Evolutionary conservation across 2,113 vertebrate genomes (phyloP).

Genomic region (Aramus guarauna): DNA sequence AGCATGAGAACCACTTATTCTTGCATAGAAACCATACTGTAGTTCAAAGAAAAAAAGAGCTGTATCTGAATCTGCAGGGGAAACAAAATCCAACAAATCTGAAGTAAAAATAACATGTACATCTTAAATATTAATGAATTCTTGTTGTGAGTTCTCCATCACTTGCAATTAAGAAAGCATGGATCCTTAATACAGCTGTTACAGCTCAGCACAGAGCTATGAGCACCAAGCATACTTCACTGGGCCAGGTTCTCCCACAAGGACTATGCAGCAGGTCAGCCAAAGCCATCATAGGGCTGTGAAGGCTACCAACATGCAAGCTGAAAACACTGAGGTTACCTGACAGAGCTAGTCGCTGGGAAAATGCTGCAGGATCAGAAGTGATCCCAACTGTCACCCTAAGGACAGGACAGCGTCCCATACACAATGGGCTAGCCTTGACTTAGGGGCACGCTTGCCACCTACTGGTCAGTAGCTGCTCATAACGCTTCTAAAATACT

Average conservation of each 20-base stretch:
- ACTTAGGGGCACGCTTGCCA: neutral
- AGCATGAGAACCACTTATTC: neutral
- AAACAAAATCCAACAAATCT: neutral
- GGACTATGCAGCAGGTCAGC: neutral
- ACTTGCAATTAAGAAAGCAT: neutral
- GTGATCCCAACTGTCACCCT: neutral
- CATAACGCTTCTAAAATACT: neutral
- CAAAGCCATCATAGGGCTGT: neutral
- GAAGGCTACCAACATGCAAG: neutral
- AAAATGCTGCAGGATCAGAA: neutral
- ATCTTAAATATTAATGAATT: neutral
- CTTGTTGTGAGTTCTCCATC: neutral
- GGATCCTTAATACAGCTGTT: neutral
- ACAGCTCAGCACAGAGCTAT: neutral
- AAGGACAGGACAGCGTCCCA: neutral
- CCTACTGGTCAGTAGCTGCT: neutral
- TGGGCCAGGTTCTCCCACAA: neutral
- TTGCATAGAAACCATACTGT: neutral
- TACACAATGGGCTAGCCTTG: neutral
- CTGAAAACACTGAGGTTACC: neutral
- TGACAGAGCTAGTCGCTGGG: neutral
- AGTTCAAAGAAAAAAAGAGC: neutral
- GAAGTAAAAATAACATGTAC: neutral
- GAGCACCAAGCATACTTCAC: neutral
- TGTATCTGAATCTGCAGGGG: neutral